Conservation (phyloP, 1,140 invertebrate species). For the Xylocopa sonorina region DNA sequence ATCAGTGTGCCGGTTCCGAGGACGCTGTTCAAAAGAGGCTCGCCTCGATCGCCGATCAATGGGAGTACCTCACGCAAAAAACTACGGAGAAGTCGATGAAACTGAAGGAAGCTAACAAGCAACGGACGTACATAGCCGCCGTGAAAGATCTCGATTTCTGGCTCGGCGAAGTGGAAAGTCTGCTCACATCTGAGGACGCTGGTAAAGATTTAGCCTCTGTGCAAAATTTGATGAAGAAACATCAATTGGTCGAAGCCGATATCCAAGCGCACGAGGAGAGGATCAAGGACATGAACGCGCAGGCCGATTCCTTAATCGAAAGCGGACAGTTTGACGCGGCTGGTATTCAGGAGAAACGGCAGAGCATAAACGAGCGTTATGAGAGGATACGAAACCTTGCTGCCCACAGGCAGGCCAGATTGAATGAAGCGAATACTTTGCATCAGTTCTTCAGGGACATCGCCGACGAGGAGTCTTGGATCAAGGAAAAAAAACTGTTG, state of each 20-base stretch:
- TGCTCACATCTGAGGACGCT: slow-evolving; percentile 97
- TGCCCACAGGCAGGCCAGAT: slow-evolving; percentile 93
- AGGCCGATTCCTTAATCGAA: slow-evolving; percentile 96
- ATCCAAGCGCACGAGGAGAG: slow-evolving; percentile 97
- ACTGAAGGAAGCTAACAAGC: slow-evolving; percentile 99
- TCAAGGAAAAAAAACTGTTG: slow-evolving; percentile 99
- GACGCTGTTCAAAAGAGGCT: slow-evolving; percentile 95
- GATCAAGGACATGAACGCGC: slow-evolving; percentile 96
- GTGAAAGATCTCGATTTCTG: slow-evolving; percentile 99
- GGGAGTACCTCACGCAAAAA: slow-evolving; percentile 99
- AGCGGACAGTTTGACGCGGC: slow-evolving; percentile 97
- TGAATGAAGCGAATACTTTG: slow-evolving; percentile 97
- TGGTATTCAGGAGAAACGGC: slow-evolving; percentile 95
- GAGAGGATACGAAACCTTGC: slow-evolving; percentile 96
- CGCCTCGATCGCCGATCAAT: slow-evolving; percentile 98
- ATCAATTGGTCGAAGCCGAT: slow-evolving; percentile 98
- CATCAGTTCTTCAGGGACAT: slow-evolving; percentile 99
- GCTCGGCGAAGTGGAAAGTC: slow-evolving; percentile 99
- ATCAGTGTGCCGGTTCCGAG: slow-evolving; percentile 95
- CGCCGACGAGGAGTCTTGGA: slow-evolving; percentile 99
- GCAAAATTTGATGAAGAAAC: slow-evolving; percentile 99
- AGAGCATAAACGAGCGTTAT: slow-evolving; percentile 97
- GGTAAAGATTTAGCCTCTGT: slow-evolving; percentile 99
- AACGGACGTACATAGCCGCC: slow-evolving; percentile 99
- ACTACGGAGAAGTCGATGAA: slow-evolving; percentile 99